Base-by-base conservation (phyloP, 2,888 invertebrate species). In the Schrankia costaestrigalis region DNA sequence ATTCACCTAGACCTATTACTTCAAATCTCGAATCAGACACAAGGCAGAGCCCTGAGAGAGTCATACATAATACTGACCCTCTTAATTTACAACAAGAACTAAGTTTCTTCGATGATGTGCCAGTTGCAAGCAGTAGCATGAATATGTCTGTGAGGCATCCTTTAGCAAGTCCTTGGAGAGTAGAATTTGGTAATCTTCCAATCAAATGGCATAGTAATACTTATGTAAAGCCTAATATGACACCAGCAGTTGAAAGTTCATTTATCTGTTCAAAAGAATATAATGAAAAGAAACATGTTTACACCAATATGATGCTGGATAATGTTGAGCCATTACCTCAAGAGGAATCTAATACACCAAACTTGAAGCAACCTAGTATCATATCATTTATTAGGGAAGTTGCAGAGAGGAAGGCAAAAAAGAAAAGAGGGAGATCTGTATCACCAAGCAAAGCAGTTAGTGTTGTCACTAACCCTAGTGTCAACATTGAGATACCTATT, bases 221-320 rank as follows among this genome's bases (percentile, higher is more conserved):
- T 3, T 82, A 86, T 60, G 69, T 87, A 0, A 89, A 89, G 49
- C 46, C 88, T 5, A 82, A 88, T 38, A 86, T 89, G 89, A 89
- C 89, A 24, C 89, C 89, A 22, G 84, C 89, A 7, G 73, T 85
- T 10, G 88, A 88, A 41, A 71, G 78, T 34, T 87, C 87, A 3
- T 87, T 81, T 34, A 70, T 85, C 0, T 76, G 77, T 38, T 58
- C 71, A 25, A 71, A 71, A 52, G 77, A 78, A 14, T 54, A 51
- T 8, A 54, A 44, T 9, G 80, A 69, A 41, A 84, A 77, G 55
- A 84, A 80, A 61, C 84, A 86, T 79, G 80, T 87, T 1, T 87
- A 85, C 41, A 85, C 85, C 8, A 77, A 83, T 35, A 58, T 87
- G 35, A 45, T 79, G 3, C 48, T 65, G 10, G 63, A 74, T 31